Conservation (phyloP, 2,888 invertebrate species). For the Macrophya annulata region DNA sequence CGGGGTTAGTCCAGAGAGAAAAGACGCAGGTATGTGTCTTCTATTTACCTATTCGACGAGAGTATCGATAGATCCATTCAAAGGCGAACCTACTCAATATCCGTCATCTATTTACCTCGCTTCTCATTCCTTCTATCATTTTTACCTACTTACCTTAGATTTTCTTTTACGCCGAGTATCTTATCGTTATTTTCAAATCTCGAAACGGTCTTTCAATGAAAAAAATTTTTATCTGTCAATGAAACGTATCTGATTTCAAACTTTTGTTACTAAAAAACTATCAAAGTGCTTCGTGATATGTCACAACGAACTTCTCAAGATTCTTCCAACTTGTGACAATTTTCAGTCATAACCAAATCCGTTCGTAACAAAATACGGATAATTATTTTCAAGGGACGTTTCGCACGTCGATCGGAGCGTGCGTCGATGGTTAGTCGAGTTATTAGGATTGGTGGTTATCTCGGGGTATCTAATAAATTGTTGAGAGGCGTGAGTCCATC, state of each 20-base stretch:
- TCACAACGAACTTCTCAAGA: not conserved
- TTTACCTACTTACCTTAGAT: not conserved
- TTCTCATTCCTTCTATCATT: not conserved
- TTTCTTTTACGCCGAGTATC: not conserved
- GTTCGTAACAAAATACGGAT: not conserved
- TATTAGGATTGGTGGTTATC: constrained; percentile 77
- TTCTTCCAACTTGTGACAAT: not conserved
- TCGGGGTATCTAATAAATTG: constrained; percentile 77
- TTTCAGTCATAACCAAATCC: not conserved
- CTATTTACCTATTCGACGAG: constrained; percentile 19
- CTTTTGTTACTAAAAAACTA: not conserved
- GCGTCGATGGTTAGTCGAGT: constrained; percentile 60
- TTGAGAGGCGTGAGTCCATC: constrained; percentile 69
- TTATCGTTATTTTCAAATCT: not conserved
- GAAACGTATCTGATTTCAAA: not conserved
- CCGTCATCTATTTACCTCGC: constrained; percentile 15
- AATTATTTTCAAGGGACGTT: not conserved
- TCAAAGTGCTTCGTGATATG: not conserved
- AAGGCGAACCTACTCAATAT: constrained; percentile 28
- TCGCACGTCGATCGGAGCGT: constrained; percentile 20
- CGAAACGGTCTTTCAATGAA: not conserved
- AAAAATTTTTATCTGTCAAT: not conserved
- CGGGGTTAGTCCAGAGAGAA: not conserved
- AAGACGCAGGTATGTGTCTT: constrained; percentile 30
- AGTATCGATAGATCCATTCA: constrained; percentile 2